Evolutionary conservation across 2,797 vertebrate genomes (phyloP).

Genomic region (Coreius guichenoti): DNA sequence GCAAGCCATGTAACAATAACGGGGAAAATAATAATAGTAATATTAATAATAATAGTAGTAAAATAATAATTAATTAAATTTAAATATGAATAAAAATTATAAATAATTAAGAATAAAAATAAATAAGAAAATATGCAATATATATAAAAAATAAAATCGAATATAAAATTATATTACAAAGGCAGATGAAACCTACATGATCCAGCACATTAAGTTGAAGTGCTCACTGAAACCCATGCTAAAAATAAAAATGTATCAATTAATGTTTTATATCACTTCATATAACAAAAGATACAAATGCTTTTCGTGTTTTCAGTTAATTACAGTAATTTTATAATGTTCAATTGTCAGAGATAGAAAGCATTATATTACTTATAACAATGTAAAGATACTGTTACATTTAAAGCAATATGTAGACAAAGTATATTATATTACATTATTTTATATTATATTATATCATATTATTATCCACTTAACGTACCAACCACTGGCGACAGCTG

Average conservation of each 20-base stretch:
- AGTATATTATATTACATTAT: background rate
- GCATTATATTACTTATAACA: background rate
- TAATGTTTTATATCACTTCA: background rate
- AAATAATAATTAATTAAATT: background rate
- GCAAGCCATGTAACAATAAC: background rate
- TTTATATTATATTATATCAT: background rate
- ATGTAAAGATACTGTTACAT: background rate
- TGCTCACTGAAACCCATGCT: background rate
- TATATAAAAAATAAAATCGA: background rate
- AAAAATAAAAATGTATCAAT: background rate
- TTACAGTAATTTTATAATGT: background rate
- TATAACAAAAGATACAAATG: background rate
- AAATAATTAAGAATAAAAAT: background rate
- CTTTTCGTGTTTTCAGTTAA: background rate
- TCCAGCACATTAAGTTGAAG: background rate
- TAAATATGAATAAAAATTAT: background rate
- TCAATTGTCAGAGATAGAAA: background rate
- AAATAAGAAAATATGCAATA: background rate
- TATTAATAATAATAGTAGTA: background rate
- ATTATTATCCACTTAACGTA: background rate
- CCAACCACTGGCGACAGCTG: background rate
- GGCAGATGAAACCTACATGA: background rate
- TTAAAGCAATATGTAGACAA: background rate
- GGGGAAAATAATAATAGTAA: background rate
- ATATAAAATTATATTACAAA: background rate